These are phyloP conservation scores for Tromatobia lineatoria DNA, from an alignment of 2,888 invertebrate genomes.

Conservation along the genomic window DNA sequence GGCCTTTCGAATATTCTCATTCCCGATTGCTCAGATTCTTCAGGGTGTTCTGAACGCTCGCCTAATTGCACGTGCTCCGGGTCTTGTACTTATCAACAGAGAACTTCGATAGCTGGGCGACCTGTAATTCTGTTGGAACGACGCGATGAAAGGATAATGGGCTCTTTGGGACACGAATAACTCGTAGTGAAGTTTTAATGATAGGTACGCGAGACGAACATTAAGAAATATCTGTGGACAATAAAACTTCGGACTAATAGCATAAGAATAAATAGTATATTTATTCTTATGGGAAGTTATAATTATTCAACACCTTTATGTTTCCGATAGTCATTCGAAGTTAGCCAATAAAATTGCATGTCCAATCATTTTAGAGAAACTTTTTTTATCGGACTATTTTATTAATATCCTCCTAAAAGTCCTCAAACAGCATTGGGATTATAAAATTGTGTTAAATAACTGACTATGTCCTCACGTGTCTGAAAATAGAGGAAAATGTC, in stretches of 20 bases:
- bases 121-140: background rate
- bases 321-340: too few relatives aligned
- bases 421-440: too few relatives aligned
- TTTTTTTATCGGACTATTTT: too few relatives aligned
- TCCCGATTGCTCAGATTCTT: conserved; percentile 14
- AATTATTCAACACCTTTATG: too few relatives aligned
- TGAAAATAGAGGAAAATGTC: too few relatives aligned
- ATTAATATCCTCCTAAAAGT: too few relatives aligned
- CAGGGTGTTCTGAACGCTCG: conserved; percentile 18
- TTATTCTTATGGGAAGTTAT: too few relatives aligned
- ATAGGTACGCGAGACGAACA: background rate
- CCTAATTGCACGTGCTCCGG: conserved; percentile 27
- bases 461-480: too few relatives aligned
- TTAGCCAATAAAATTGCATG: too few relatives aligned
- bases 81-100: conserved; percentile 28
- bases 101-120: conserved; percentile 18
- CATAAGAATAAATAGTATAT: background rate
- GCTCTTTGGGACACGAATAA: background rate
- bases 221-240: conserved; percentile 12
- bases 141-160: background rate
- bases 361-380: too few relatives aligned
- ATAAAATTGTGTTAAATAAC: too few relatives aligned
- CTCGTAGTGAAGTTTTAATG: conserved; percentile 2
- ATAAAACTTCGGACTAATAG: background rate
- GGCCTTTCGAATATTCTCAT: conserved; percentile 13